These are phyloP conservation scores for Ischnus inquisitorius DNA, from an alignment of 2,888 invertebrate genomes.

Conservation along the genomic window DNA sequence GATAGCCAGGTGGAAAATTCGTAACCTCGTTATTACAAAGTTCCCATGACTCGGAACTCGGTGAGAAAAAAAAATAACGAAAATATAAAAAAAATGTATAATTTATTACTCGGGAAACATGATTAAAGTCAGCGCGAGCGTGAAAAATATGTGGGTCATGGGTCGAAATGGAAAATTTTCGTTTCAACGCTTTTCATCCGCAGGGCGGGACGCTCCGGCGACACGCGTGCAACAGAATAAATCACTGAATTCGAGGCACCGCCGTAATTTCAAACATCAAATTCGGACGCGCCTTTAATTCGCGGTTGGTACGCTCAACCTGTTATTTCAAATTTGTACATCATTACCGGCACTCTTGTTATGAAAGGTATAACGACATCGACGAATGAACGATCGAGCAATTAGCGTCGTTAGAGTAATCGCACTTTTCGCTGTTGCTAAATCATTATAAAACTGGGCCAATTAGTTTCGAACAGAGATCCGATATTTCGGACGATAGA, in stretches of 20 bases:
- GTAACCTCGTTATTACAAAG: conserved; percentile 21
- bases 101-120: neutral
- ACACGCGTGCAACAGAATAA: neutral
- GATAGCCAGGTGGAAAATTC: neutral
- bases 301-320: too few species aligned
- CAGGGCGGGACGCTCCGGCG: neutral
- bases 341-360: neutral
- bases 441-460: neutral
- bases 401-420: neutral
- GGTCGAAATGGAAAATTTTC: conserved; percentile 1
- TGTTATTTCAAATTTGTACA: neutral
- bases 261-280: too few species aligned
- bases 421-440: neutral
- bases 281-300: too few species aligned
- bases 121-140: neutral
- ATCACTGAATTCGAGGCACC: neutral
- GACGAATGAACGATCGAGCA: neutral
- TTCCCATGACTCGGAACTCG: neutral
- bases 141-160: neutral
- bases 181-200: neutral
- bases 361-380: neutral
- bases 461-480: neutral
- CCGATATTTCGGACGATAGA: neutral
- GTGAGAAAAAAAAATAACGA: neutral
- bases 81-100: neutral